Conservation (phyloP, 2,797 vertebrate genomes). For the Gorsachius magnificus region DNA sequence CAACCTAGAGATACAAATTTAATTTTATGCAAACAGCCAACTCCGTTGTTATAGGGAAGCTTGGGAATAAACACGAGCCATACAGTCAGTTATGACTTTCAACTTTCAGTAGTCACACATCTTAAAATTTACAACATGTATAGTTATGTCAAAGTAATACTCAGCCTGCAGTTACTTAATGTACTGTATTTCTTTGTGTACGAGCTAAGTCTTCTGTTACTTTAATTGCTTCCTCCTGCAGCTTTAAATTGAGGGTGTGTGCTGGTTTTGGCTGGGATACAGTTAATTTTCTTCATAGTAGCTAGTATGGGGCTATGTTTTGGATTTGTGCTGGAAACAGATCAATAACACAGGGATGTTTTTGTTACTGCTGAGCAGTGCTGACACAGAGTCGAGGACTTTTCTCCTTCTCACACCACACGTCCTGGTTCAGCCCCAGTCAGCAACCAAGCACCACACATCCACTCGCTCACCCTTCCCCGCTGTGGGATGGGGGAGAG, state of each 20-base stretch:
- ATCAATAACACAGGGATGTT: not conserved
- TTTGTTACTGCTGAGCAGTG: not conserved
- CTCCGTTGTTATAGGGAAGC: rapidly evolving
- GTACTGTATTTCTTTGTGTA: conserved; percentile 23
- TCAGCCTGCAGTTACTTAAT: not conserved
- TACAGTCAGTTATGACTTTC: not conserved
- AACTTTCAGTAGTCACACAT: not conserved
- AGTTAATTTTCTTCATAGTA: not conserved
- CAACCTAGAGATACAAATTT: not conserved
- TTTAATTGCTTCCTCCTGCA: conserved; percentile 13
- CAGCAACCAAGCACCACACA: too few relatives aligned
- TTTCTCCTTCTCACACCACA: not conserved
- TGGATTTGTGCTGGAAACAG: not conserved
- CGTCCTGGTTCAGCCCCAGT: too few relatives aligned
- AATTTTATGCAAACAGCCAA: not conserved
- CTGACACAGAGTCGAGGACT: not conserved
- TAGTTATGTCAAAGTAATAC: not conserved
- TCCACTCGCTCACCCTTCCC: too few relatives aligned
- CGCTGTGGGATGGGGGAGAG: too few relatives aligned
- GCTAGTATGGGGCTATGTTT: not conserved
- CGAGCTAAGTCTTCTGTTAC: not conserved
- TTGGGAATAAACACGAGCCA: not conserved
- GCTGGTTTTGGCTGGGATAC: not conserved
- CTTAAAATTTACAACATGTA: not conserved
- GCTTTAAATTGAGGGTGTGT: not conserved